phyloP scores from a whole-genome alignment of 2,113 vertebrate genomes.

The Elachura formosa region DNA sequence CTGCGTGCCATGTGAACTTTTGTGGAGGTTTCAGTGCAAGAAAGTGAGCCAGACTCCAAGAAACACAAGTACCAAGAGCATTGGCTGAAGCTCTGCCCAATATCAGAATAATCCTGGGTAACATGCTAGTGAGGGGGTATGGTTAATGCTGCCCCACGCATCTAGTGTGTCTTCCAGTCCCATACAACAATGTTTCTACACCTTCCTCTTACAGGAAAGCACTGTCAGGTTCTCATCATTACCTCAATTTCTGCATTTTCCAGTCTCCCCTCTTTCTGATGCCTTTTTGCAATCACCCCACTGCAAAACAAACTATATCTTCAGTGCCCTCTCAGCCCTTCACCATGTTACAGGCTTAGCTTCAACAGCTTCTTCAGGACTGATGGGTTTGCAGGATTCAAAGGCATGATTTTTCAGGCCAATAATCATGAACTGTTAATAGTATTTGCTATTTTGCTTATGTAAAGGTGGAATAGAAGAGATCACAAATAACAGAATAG shows the following conservation, averaged over 20 bases:
- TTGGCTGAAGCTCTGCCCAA: not conserved
- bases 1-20: not conserved
- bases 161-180: not conserved
- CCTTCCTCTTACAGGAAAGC: not conserved
- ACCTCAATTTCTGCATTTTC: not conserved
- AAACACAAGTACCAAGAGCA: not conserved
- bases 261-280: not conserved
- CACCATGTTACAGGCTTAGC: not conserved
- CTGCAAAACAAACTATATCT: not conserved
- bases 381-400: not conserved
- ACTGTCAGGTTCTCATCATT: not conserved
- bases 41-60: not conserved
- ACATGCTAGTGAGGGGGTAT: fast-evolving
- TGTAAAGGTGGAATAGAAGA: not conserved
- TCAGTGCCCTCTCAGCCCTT: not conserved
- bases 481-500: not conserved
- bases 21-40: not conserved
- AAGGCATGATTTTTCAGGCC: not conserved
- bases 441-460: not conserved
- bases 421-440: not conserved
- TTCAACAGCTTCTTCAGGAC: not conserved
- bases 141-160: not conserved
- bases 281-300: not conserved
- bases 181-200: not conserved
- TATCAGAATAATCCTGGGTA: not conserved